These are phyloP conservation scores for Physella acuta DNA, from an alignment of 1,140 invertebrate genomes.

Conservation along the genomic window DNA sequence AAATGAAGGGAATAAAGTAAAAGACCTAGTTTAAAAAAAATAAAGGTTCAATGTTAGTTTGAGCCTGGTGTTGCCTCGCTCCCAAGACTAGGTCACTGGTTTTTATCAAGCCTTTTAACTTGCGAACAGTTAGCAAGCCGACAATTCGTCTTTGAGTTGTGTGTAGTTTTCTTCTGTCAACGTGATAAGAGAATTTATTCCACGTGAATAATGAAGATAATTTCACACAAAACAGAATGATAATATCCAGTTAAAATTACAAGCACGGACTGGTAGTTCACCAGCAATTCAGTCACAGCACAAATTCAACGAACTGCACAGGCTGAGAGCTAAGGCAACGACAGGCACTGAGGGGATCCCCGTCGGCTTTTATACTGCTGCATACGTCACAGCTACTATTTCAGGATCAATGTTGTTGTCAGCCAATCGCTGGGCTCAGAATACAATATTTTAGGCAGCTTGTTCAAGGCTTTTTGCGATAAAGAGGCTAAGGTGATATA, in stretches of 20 bases:
- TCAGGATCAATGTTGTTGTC: constrained; percentile 2
- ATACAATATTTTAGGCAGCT: constrained; percentile 22
- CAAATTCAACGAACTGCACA: background rate
- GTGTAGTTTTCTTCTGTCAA: no score
- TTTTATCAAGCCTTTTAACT: no score
- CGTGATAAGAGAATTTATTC: no score
- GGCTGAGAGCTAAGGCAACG: constrained; percentile 21
- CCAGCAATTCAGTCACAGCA: background rate
- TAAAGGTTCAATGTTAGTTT: constrained; percentile 20
- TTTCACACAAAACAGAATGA: no score
- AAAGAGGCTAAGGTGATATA: constrained; percentile 16
- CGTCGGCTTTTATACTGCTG: constrained; percentile 12
- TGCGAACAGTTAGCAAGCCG: no score
- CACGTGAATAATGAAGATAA: no score
- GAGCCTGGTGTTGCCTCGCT: constrained; percentile 38
- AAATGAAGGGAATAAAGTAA: background rate
- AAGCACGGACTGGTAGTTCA: constrained; percentile 5
- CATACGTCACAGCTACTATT: constrained; percentile 22
- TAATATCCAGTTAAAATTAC: no score
- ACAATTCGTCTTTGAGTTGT: no score
- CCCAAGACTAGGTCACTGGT: constrained; percentile 29
- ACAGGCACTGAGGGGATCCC: constrained; percentile 10
- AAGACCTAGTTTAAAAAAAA: constrained; percentile 18
- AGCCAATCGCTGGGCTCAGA: constrained; percentile 23
- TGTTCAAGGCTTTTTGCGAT: constrained; percentile 17